These are phyloP conservation scores for Acrocyrtus sp. DNA, from an alignment of 2,888 invertebrate species.

Conservation along the genomic window DNA sequence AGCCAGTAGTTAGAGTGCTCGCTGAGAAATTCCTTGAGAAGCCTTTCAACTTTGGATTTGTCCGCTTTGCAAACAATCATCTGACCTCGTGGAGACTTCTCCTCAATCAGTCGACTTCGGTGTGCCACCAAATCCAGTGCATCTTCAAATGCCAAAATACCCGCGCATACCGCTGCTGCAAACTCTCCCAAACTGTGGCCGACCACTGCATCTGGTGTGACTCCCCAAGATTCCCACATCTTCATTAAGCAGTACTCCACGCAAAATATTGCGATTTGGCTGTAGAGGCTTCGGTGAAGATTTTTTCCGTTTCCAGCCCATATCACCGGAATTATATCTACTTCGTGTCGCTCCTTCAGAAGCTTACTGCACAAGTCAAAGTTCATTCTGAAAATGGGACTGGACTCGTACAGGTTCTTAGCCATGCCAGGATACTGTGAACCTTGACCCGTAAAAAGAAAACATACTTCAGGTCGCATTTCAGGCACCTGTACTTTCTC, in stretches of 20 bases:
- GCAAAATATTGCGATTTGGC: constrained; percentile 48
- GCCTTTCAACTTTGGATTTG: constrained; percentile 18
- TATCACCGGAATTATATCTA: constrained; percentile 8
- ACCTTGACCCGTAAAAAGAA: constrained; percentile 52
- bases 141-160: constrained; percentile 42
- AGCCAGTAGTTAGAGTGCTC: constrained; percentile 38
- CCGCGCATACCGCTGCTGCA: constrained; percentile 41
- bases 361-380: constrained; percentile 31
- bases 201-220: constrained; percentile 30
- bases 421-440: constrained; percentile 47
- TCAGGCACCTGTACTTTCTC: not conserved
- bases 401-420: constrained; percentile 17
- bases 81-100: constrained; percentile 16
- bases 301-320: constrained; percentile 1
- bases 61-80: constrained; percentile 52
- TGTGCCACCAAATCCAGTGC: constrained; percentile 47
- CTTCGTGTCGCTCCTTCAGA: not conserved
- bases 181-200: constrained; percentile 56
- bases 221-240: constrained; percentile 7
- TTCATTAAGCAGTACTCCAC: constrained; percentile 38
- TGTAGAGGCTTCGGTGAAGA: constrained; percentile 6
- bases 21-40: constrained; percentile 1
- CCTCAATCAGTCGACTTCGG: constrained; percentile 48
- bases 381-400: constrained; percentile 27
- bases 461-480: constrained; percentile 11